Percentiles rank a stretch among this genome's conserved stretches.
phyloP scores from a whole-genome alignment of 2,797 vertebrate genomes.

The Brachyalestes nurse region DNA sequence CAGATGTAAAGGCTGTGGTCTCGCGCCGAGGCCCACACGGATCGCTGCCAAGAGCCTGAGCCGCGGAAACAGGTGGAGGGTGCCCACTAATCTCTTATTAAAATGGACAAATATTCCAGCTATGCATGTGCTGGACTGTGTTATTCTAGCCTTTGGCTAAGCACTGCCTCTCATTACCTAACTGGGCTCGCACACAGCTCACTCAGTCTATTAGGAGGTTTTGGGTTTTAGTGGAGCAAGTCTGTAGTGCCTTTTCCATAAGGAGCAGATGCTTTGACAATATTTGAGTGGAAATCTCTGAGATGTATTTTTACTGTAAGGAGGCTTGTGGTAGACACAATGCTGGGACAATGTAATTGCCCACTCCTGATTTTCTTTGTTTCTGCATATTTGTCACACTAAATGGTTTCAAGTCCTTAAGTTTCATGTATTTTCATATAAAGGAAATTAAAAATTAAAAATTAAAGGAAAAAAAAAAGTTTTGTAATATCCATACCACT shows the following conservation, averaged over 20 bases:
- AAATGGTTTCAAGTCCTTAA: no score
- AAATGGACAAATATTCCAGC: slow-evolving; percentile 85
- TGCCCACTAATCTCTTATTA: slow-evolving; percentile 86
- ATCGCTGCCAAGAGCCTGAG: slow-evolving; percentile 80
- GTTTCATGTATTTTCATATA: no score
- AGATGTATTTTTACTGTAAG: not conserved
- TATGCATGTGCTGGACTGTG: slow-evolving; percentile 78
- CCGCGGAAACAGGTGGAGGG: slow-evolving; percentile 87
- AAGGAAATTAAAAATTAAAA: no score
- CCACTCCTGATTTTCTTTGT: no score
- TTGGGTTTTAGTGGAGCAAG: not conserved
- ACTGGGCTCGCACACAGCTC: slow-evolving; percentile 50
- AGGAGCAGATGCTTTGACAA: not conserved
- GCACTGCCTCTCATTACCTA: slow-evolving; percentile 67
- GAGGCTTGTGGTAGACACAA: not conserved
- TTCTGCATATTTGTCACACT: no score
- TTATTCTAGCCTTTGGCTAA: slow-evolving; percentile 72
- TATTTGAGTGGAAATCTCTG: not conserved
- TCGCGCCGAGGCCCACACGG: slow-evolving; percentile 58
- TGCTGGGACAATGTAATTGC: no score
- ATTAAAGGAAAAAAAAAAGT: no score
- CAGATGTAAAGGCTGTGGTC: slow-evolving; percentile 79
- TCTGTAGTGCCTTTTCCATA: not conserved
- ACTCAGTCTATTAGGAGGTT: slow-evolving; percentile 46
- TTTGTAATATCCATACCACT: no score